Percentiles rank a stretch among this genome's conserved stretches.
Evolutionary conservation across 2,888 invertebrate genomes (phyloP).

Genomic region (Epistrophella euchroma): DNA sequence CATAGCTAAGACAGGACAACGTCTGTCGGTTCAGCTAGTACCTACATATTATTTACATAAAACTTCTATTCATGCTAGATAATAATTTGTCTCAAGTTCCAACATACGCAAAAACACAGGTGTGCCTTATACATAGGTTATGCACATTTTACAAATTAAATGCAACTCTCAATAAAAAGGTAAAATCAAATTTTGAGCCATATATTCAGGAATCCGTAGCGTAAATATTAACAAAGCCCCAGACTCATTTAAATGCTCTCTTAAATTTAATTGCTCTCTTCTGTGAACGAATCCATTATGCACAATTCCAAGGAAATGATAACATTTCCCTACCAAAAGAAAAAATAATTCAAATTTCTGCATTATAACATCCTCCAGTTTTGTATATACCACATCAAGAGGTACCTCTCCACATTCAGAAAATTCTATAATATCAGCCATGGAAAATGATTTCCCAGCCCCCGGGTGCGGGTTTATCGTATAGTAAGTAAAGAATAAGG

Average conservation of each 20-base stretch:
- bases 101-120: too few species aligned
- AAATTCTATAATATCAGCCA: constrained; percentile 49
- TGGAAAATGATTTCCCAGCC: constrained; percentile 27
- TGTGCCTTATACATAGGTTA: neutral
- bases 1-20: too few species aligned
- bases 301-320: constrained; percentile 63
- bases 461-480: neutral
- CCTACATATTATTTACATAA: too few species aligned
- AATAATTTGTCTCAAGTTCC: neutral
- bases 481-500: neutral
- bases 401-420: constrained; percentile 20
- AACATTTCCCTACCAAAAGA: constrained; percentile 46
- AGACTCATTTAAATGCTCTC: constrained; percentile 53
- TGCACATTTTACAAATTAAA: neutral
- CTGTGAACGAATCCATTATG: constrained; percentile 35
- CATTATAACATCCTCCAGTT: constrained; percentile 35
- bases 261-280: constrained; percentile 49
- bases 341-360: constrained; percentile 61
- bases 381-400: constrained; percentile 11
- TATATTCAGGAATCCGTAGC: neutral
- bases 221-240: constrained; percentile 36
- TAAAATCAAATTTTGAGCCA: neutral
- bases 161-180: constrained; percentile 23
- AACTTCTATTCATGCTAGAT: too few species aligned
- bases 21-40: too few species aligned